These are phyloP conservation scores for Danio tinwini DNA, from an alignment of 2,797 vertebrate genomes.

Conservation along the genomic window DNA sequence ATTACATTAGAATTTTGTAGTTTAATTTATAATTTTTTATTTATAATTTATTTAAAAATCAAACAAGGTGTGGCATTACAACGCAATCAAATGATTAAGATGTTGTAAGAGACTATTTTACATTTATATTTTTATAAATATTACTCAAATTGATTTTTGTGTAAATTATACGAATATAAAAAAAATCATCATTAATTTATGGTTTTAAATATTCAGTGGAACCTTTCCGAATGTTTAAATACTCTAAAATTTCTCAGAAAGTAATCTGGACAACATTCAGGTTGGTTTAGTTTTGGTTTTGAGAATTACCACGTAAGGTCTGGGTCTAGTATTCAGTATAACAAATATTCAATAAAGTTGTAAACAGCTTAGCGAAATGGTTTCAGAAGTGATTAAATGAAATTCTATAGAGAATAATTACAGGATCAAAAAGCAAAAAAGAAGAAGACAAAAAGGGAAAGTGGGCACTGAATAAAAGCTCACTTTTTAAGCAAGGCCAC, in stretches of 20 bases:
- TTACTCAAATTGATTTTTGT: background rate
- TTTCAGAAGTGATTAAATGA: slow-evolving; percentile 37
- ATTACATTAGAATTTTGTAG: no score
- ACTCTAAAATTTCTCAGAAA: background rate
- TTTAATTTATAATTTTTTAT: no score
- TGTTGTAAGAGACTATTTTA: background rate
- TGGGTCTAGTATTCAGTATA: slow-evolving; percentile 31
- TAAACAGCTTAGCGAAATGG: slow-evolving; percentile 39
- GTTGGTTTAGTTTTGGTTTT: slow-evolving; percentile 21
- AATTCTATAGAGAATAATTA: slow-evolving; percentile 36
- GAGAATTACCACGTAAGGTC: background rate
- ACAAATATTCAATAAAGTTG: slow-evolving; percentile 49
- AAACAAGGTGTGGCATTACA: background rate
- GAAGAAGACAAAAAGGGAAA: slow-evolving; percentile 3
- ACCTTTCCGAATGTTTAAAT: background rate
- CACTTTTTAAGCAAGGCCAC: slow-evolving; percentile 35
- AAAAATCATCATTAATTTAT: background rate
- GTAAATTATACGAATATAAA: background rate
- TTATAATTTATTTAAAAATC: no score
- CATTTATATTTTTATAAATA: background rate
- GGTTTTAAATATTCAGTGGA: background rate
- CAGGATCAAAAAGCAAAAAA: slow-evolving; percentile 24
- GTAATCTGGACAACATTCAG: slow-evolving; percentile 4
- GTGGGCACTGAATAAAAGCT: slow-evolving; percentile 13
- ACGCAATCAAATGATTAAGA: background rate